phyloP scores from a whole-genome alignment of 35 echinoderm and acorn worm genomes.

The Ptychodera flava region DNA sequence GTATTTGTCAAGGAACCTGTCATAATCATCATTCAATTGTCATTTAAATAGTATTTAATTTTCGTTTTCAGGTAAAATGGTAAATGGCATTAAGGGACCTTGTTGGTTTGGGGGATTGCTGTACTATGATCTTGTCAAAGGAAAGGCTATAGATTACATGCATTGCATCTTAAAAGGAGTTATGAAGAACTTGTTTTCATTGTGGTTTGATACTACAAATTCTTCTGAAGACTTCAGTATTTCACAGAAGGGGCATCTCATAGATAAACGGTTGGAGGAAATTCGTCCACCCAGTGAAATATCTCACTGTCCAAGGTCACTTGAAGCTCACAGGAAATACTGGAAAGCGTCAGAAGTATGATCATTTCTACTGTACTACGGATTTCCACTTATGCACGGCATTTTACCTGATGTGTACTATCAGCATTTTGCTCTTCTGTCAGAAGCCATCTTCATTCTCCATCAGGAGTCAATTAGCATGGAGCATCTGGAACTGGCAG shows the following conservation, averaged over 20 bases:
- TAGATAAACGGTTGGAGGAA: background rate
- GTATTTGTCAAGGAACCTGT: background rate
- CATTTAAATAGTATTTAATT: no score
- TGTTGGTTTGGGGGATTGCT: background rate
- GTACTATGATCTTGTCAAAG: conserved; percentile 5
- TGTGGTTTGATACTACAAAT: conserved; percentile 14
- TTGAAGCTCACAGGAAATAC: conserved; percentile 45
- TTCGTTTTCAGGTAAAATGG: background rate
- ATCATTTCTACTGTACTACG: conserved; percentile 58
- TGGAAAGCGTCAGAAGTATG: conserved; percentile 72
- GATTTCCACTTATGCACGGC: conserved; percentile 39
- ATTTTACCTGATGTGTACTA: conserved; percentile 25
- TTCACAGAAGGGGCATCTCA: background rate
- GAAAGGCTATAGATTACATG: conserved; percentile 31
- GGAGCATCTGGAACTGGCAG: conserved; percentile 27
- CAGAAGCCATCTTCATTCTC: conserved; percentile 33
- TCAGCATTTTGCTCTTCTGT: conserved; percentile 34
- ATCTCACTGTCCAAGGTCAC: conserved; percentile 38
- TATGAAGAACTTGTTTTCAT: background rate
- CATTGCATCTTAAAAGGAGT: conserved; percentile 15
- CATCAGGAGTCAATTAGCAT: conserved; percentile 15
- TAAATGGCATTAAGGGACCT: conserved; percentile 29
- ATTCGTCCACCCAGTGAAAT: conserved; percentile 70
- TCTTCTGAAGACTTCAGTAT: conserved; percentile 7
- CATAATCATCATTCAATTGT: no score